A percentile compares a stretch with the other conserved stretches of the same genome.
These are phyloP conservation scores for Pluvianellus socialis DNA, from an alignment of 2,113 vertebrate species.

Conservation along the genomic window DNA sequence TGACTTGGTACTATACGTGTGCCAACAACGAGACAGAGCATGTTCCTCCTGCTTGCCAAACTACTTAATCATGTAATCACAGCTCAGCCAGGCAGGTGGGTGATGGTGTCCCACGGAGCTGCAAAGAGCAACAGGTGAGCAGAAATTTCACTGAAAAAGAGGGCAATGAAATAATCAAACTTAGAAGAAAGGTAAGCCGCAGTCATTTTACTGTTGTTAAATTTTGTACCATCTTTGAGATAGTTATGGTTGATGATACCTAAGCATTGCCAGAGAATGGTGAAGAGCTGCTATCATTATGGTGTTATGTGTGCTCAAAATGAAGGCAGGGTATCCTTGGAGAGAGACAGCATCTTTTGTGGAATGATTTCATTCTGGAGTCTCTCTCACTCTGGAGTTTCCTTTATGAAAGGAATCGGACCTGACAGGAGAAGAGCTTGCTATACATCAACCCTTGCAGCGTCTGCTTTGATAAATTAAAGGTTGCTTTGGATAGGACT, in stretches of 20 bases:
- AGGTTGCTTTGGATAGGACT: neutral
- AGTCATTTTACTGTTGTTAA: neutral
- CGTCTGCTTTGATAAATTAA: neutral
- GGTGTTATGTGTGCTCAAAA: neutral
- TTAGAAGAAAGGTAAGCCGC: neutral
- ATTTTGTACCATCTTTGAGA: neutral
- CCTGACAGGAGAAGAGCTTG: neutral
- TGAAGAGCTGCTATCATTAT: neutral
- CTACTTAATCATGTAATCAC: neutral
- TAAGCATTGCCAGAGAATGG: neutral
- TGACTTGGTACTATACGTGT: neutral
- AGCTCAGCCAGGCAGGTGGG: neutral
- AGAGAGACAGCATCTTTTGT: neutral
- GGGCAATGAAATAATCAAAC: neutral
- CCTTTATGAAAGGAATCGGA: neutral
- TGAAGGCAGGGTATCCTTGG: neutral
- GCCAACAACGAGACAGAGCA: neutral
- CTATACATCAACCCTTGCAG: neutral
- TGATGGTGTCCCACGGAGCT: accelerated
- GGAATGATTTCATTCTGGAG: neutral
- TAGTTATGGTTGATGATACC: neutral
- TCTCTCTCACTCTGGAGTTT: neutral
- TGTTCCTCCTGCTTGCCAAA: neutral
- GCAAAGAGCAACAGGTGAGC: neutral
- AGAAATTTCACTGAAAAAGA: neutral